Conservation (phyloP, 1,140 invertebrate genomes). For the Zaprionus inermis region DNA sequence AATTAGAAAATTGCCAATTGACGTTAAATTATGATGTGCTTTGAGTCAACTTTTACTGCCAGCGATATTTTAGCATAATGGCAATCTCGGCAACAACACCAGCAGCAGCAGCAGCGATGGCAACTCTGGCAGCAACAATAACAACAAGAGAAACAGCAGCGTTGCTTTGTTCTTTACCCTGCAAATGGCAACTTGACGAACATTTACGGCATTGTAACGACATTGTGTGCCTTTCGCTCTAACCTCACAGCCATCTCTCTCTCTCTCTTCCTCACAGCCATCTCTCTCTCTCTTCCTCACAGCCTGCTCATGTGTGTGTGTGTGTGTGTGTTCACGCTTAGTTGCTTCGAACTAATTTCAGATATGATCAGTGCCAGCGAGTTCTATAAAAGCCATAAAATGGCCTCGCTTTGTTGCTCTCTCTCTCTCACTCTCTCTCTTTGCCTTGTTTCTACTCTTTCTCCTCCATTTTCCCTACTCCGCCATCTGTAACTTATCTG, state of each 20-base stretch:
- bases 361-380: slow-evolving; percentile 46
- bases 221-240: slow-evolving; percentile 2
- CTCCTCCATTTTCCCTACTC: not conserved
- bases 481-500: too few species aligned
- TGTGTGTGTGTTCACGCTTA: not conserved
- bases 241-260: not conserved
- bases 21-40: slow-evolving; percentile 63
- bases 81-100: slow-evolving; percentile 21
- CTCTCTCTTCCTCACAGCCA: not conserved
- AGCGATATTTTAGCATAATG: slow-evolving; percentile 40
- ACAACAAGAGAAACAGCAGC: slow-evolving; percentile 13
- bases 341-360: slow-evolving; percentile 43
- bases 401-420: not conserved
- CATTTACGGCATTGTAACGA: slow-evolving; percentile 21
- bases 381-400: slow-evolving; percentile 14
- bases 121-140: slow-evolving; percentile 18
- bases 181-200: slow-evolving; percentile 21
- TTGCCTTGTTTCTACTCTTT: too few species aligned
- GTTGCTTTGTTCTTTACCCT: not conserved
- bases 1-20: slow-evolving; percentile 69
- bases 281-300: not conserved
- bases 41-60: slow-evolving; percentile 50
- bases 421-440: not conserved
- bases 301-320: too few species aligned
- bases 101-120: slow-evolving; percentile 12